A percentile compares a stretch with the other conserved stretches of the same genome.
phyloP scores from a whole-genome alignment of 2,888 invertebrate genomes.

The Lasioglossum figueresi region DNA sequence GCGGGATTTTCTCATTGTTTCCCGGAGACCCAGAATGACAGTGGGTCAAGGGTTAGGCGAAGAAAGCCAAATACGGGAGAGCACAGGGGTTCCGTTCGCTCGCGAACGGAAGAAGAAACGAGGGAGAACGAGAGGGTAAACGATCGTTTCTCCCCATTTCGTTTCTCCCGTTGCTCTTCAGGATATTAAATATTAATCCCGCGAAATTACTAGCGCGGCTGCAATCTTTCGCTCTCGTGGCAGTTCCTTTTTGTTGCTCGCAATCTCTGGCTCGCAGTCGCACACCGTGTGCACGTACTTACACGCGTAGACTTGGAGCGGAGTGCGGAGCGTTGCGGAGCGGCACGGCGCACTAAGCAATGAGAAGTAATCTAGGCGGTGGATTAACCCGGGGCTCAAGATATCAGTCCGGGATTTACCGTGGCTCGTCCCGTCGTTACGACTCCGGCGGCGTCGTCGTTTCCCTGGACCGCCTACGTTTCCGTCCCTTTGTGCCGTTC shows the following conservation, averaged over 20 bases:
- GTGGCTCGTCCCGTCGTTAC: constrained; percentile 71
- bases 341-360: constrained; percentile 73
- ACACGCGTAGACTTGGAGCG: constrained; percentile 11
- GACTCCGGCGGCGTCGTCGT: constrained; percentile 43
- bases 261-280: constrained; percentile 75
- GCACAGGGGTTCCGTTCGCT: constrained; percentile 17
- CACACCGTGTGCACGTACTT: constrained; percentile 19
- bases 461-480: constrained; percentile 49
- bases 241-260: constrained; percentile 72
- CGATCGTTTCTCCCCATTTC: constrained; percentile 47
- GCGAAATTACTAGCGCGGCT: constrained; percentile 81
- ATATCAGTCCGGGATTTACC: constrained; percentile 80
- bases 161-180: constrained; percentile 62
- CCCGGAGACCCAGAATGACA: constrained; percentile 40
- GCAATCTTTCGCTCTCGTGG: constrained; percentile 71
- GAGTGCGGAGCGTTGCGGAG: background rate
- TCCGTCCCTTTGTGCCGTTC: constrained; percentile 36
- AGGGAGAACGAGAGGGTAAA: constrained; percentile 8
- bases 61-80: constrained; percentile 47
- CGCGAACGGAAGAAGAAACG: constrained; percentile 18
- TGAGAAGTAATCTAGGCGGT: constrained; percentile 81
- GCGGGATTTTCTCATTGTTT: constrained; percentile 62
- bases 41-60: constrained; percentile 66
- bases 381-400: constrained; percentile 81
- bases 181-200: constrained; percentile 84